Conservation (phyloP, 2,113 vertebrate genomes). For the Trachemys scripta region DNA sequence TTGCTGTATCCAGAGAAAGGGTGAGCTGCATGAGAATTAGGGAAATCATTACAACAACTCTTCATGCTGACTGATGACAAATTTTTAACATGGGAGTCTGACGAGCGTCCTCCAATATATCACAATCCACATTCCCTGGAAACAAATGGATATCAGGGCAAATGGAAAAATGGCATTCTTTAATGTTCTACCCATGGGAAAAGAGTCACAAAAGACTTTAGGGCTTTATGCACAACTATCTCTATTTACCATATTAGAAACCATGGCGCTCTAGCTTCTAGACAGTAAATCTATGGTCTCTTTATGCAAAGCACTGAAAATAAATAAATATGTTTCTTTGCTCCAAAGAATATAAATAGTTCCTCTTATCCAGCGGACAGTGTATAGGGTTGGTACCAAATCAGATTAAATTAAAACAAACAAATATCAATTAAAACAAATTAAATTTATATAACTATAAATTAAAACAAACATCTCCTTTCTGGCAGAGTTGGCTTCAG, state of each 20-base stretch:
- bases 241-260: neutral
- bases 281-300: conserved; percentile 2
- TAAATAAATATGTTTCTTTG: conserved; percentile 32
- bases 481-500: conserved; percentile 60
- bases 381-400: conserved; percentile 40
- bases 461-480: conserved; percentile 39
- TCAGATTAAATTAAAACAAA: conserved; percentile 44
- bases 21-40: neutral
- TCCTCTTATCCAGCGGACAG: conserved; percentile 36
- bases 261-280: neutral
- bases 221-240: neutral
- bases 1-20: neutral
- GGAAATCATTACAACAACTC: neutral
- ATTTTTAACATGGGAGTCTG: neutral
- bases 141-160: neutral
- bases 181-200: neutral
- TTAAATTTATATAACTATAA: no score
- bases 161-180: neutral
- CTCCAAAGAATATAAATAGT: conserved; percentile 53
- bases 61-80: neutral
- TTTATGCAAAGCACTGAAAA: conserved; percentile 24
- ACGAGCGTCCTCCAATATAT: neutral
- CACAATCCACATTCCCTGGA: neutral
- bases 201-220: neutral
- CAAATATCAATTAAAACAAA: conserved; percentile 11